A percentile compares a stretch with the other conserved stretches of the same genome.
These are phyloP conservation scores for Atherinosoma microstoma DNA, from an alignment of 2,797 vertebrate species.

Conservation along the genomic window DNA sequence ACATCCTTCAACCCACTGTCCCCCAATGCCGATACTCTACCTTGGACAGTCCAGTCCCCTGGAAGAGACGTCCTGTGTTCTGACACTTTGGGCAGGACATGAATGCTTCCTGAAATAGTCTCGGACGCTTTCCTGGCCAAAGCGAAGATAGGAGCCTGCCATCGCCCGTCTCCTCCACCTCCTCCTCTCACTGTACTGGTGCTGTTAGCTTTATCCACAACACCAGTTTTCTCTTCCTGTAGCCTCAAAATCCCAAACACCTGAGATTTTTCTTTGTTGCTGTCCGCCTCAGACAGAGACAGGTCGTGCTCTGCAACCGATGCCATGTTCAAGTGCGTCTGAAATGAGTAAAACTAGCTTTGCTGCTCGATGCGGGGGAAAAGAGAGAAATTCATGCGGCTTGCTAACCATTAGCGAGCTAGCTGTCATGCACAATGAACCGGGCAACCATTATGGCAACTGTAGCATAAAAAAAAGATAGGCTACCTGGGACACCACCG, in stretches of 20 bases:
- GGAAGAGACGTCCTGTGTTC: conserved; percentile 78
- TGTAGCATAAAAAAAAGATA: conserved; percentile 20
- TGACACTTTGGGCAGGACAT: conserved; percentile 85
- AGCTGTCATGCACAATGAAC: conserved; percentile 43
- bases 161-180: conserved; percentile 79
- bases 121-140: conserved; percentile 88
- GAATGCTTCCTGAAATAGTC: conserved; percentile 86
- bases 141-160: conserved; percentile 88
- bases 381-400: conserved; percentile 10
- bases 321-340: conserved; percentile 77
- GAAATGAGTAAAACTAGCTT: not conserved
- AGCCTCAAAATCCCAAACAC: conserved; percentile 85
- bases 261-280: conserved; percentile 80
- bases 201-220: conserved; percentile 71
- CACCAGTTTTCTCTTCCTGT: conserved; percentile 81
- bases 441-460: conserved; percentile 50
- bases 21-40: conserved; percentile 54
- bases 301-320: conserved; percentile 86
- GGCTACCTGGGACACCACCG: conserved; percentile 16
- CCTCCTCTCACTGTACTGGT: conserved; percentile 58
- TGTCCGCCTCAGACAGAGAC: conserved; percentile 81
- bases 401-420: conserved; percentile 37
- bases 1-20: not conserved
- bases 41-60: conserved; percentile 82
- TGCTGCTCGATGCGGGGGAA: conserved; percentile 1